Evolutionary conservation across 2,113 vertebrate genomes (phyloP).

Genomic region (Zonotrichia leucophrys): DNA sequence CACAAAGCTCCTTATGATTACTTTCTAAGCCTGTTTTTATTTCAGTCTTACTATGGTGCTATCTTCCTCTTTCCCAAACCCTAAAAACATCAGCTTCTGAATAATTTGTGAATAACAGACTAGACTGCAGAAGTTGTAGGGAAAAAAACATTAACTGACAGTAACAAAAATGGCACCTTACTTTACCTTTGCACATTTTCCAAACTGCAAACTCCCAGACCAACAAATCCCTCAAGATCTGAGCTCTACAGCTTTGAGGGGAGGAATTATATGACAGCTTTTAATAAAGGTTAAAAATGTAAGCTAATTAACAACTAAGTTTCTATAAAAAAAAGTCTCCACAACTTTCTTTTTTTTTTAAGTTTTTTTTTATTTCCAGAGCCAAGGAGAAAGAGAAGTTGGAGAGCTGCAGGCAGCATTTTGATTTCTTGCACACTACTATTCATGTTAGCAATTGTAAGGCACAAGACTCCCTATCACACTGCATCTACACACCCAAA

Average conservation of each 20-base stretch:
- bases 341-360: neutral
- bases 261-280: neutral
- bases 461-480: neutral
- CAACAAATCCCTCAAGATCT: neutral
- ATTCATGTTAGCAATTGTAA: accelerated
- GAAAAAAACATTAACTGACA: neutral
- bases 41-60: neutral
- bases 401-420: neutral
- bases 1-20: neutral
- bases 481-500: neutral
- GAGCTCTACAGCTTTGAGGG: neutral
- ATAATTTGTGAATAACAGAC: neutral
- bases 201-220: neutral
- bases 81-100: neutral
- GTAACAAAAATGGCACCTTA: neutral
- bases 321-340: neutral
- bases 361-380: neutral
- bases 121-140: neutral
- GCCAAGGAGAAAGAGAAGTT: neutral
- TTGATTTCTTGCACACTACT: neutral
- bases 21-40: neutral
- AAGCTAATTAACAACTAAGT: neutral
- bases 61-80: neutral
- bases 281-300: neutral
- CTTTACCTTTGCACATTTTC: neutral